phyloP scores from a whole-genome alignment of 2,888 invertebrate species.

The Ormyrus rosae region DNA sequence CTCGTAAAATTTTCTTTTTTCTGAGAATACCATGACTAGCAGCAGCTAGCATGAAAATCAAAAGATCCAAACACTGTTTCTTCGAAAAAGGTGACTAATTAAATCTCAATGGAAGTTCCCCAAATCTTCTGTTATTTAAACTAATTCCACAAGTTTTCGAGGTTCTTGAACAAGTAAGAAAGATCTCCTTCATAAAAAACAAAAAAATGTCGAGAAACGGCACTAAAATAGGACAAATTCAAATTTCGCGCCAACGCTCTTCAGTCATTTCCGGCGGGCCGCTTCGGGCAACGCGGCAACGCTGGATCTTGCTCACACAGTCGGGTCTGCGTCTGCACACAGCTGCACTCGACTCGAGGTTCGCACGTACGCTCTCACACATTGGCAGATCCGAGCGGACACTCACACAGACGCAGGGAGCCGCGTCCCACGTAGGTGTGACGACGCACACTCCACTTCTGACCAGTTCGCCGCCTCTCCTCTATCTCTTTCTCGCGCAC shows the following conservation, averaged over 20 bases:
- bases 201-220: neutral
- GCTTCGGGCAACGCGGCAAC: constrained; percentile 31
- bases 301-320: neutral
- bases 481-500: constrained; percentile 37
- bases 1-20: too few relatives aligned
- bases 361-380: constrained; percentile 1
- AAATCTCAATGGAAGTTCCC: too few relatives aligned
- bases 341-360: constrained; percentile 2
- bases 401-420: neutral
- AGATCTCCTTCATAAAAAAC: neutral
- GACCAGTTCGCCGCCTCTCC: constrained; percentile 41
- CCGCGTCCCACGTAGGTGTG: neutral
- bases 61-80: too few relatives aligned
- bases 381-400: neutral
- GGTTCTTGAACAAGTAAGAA: neutral
- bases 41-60: too few relatives aligned
- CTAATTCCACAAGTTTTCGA: too few relatives aligned
- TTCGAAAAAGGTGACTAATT: too few relatives aligned
- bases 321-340: neutral
- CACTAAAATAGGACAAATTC: constrained; percentile 21
- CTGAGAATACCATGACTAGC: too few relatives aligned
- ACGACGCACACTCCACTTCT: constrained; percentile 34
- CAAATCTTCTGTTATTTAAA: too few relatives aligned
- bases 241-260: constrained; percentile 40
- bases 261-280: neutral